Evolutionary conservation across 1,140 invertebrate genomes (phyloP).

Genomic region (Meloidogyne hapla): DNA sequence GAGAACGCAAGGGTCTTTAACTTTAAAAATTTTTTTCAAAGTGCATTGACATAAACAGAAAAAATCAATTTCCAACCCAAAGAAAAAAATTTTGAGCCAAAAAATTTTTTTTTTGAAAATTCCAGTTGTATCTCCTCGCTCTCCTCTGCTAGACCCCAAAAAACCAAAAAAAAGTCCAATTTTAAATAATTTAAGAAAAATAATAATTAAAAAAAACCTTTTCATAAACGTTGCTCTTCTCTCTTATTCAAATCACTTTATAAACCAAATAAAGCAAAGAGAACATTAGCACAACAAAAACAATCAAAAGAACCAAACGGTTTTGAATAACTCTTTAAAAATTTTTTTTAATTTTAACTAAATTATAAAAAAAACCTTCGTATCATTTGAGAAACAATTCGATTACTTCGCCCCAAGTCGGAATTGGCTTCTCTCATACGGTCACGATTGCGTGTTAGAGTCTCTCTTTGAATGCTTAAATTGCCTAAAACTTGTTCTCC

Average conservation of each 20-base stretch:
- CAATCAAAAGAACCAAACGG: conserved; percentile 46
- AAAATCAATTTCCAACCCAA: no score
- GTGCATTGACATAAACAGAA: no score
- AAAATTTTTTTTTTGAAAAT: no score
- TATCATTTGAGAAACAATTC: conserved; percentile 48
- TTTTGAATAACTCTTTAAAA: conserved; percentile 48
- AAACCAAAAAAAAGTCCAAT: no score
- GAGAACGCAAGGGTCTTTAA: no score
- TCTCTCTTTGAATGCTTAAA: conserved; percentile 49
- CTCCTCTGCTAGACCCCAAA: no score
- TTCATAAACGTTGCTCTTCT: not conserved
- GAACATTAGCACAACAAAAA: conserved; percentile 45
- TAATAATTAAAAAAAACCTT: not conserved
- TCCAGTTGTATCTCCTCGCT: no score
- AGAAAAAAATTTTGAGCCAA: no score
- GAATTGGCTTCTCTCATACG: conserved; percentile 50
- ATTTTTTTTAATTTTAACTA: conserved; percentile 14
- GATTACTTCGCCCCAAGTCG: conserved; percentile 43
- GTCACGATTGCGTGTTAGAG: conserved; percentile 42
- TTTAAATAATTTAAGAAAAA: not conserved
- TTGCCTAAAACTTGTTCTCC: conserved; percentile 44
- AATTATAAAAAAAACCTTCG: conserved; percentile 29
- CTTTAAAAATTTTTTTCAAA: no score
- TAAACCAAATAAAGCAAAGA: conserved; percentile 43
- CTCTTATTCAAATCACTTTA: conserved; percentile 31